Base-by-base conservation (phyloP, 92 coral and sea anemone species). In the Ricordea florida region DNA sequence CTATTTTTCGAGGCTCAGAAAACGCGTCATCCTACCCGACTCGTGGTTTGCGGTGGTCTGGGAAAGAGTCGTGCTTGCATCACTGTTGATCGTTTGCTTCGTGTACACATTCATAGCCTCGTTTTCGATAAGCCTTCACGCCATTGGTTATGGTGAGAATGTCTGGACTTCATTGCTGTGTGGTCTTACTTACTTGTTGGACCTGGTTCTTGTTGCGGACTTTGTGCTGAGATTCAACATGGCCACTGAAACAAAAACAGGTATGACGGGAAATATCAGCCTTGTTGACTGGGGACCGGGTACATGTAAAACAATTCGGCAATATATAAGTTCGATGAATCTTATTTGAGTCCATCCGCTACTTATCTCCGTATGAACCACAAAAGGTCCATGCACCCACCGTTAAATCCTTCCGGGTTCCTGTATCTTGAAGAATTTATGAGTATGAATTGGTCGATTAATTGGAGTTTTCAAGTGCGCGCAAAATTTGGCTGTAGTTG, bases 141-240 rank as follows among this genome's bases (percentile, higher is more conserved):
- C 81, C 49, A 27, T 79, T 57, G 97, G 97, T 9, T 91, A 79
- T 74, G 97, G 93, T 5, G 83, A 91, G 66, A 69, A 42, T 14
- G 24, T 35, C 17, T 42, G 64, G 8, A 56, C 23, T 41, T 10
- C 53, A 15, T 44, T 71, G 2, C 41, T 91, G 11, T 17, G 87
- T 57, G 76, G 31, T 21, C 10, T 91, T 6, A 79, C 93, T n/a
- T 91, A 91, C 74, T 4, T 84, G 42, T 57, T 87, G 79, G 97
- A 91, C 78, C 11, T 42, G 30, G 72, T 91, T 3, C 60, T 91
- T 27, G 59, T 88, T 15, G 17, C 61, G 32, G 97, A 91, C 60
- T 84, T 87, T 40, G 48, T 91, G 6, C 29, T 91, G 76, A 85
- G 97, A 27, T 91, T 91, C 51, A 91, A 91, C 83, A 51, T 87